phyloP scores from a whole-genome alignment of 2,113 vertebrate species.

The Sula dactylatra region DNA sequence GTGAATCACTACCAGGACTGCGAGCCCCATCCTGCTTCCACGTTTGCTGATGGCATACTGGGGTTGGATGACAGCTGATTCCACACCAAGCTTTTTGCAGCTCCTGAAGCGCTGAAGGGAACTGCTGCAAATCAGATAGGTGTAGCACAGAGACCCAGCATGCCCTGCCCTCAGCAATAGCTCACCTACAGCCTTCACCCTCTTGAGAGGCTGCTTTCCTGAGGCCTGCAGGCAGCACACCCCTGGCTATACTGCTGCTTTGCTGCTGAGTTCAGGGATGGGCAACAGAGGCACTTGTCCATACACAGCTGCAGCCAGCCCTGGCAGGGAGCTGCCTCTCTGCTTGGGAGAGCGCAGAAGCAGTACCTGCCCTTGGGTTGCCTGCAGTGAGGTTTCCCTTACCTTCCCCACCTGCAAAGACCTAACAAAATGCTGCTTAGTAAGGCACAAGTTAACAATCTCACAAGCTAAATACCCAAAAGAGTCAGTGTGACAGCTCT shows the following conservation, averaged over 20 bases:
- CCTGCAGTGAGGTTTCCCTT: background rate
- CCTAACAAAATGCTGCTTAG: background rate
- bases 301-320: rapidly evolving
- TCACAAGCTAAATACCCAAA: background rate
- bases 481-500: background rate
- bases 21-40: background rate
- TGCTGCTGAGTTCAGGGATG: background rate
- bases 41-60: background rate
- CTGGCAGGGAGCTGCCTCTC: background rate
- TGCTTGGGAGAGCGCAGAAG: background rate
- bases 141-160: background rate
- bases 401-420: rapidly evolving
- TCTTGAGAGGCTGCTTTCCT: rapidly evolving
- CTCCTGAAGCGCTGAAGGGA: background rate
- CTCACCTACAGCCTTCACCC: background rate
- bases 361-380: rapidly evolving
- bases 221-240: background rate
- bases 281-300: background rate
- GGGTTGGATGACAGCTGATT: background rate
- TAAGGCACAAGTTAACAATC: background rate
- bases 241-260: background rate
- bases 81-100: background rate
- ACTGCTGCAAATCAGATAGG: background rate
- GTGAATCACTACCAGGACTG: background rate
- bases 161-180: background rate